Conservation (phyloP, 2,797 vertebrate genomes). For the Acanthurus lineatus region DNA sequence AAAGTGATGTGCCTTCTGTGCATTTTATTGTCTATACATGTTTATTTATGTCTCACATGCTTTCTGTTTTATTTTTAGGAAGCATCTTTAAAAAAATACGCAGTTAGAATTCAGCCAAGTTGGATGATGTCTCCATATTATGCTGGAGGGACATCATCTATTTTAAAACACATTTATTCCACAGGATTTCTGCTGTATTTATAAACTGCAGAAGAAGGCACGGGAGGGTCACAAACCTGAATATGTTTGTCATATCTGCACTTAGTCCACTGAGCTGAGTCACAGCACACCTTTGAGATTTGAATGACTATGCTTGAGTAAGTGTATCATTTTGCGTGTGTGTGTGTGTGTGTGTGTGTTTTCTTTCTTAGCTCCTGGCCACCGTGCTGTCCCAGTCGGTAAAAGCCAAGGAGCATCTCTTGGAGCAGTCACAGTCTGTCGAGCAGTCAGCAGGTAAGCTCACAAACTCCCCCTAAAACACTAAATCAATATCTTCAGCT, state of each 20-base stretch:
- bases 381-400: conserved; percentile 96
- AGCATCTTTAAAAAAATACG: neutral
- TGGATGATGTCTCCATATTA: neutral
- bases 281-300: conserved; percentile 49
- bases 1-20: neutral
- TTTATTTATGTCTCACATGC: neutral
- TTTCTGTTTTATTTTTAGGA: conserved; percentile 2
- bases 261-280: conserved; percentile 48
- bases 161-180: conserved; percentile 20
- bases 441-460: conserved; percentile 91
- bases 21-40: neutral
- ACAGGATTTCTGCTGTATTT: conserved; percentile 3
- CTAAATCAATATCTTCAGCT: neutral
- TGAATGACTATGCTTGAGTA: conserved; percentile 53
- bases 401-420: conserved; percentile 93
- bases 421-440: conserved; percentile 92
- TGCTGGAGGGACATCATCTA: neutral
- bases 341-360: conserved; percentile 29
- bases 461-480: conserved; percentile 1
- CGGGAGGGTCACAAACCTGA: conserved; percentile 23
- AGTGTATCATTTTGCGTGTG: conserved; percentile 48
- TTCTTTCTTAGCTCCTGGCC: conserved; percentile 90
- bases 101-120: neutral
- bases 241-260: conserved; percentile 25
- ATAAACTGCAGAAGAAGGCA: conserved; percentile 26